Evolutionary conservation across 2,113 vertebrate genomes (phyloP), one percentile per base, ranked within the genome.

Genomic region (Chaetura pelagica): DNA sequence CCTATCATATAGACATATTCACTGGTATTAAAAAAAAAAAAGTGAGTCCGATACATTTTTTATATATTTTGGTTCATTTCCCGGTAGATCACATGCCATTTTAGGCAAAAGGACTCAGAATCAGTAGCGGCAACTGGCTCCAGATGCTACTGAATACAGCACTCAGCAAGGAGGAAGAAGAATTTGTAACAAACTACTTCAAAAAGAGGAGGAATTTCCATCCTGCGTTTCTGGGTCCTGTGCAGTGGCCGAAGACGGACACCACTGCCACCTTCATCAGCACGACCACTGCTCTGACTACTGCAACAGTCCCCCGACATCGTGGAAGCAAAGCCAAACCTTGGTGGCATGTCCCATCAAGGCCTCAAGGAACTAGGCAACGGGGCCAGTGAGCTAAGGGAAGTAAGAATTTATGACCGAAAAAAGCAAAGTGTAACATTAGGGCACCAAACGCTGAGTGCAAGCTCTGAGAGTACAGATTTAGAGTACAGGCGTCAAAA

Each of bases 311-410:
- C n/a, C 17, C 51, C 1, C 0, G 32, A 54, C 5, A 6, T 35
- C 21, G 44, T 0, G 12, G 7, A 32, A 67, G 29, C 32, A 61
- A 44, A 26, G 6, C 4, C 75, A 66, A 73, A 35, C 9, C 20
- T 23, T 1, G 6, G 1, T 2, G 27, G 14, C 14, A 32, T 1
- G 10, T 40, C 27, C 15, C 15, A 4, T 30, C 6, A 20, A 51
- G 11, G 22, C 4, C 14, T 69, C 14, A 12, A 23, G 24, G 19
- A 7, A 23, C 14, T 49, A 3, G 3, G 40, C 30, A 68, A 54
- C 12, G 40, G 63, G 38, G 27, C 9, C 11, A 49, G 46, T 55
- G n/a, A 27, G 16, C 32, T 20, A 15, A 2, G 8, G 13, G 9
- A 30, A 34, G 18, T 16, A 73, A 40, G 15, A 51, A 46, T 24